Base-by-base conservation (phyloP, 2,113 vertebrate genomes). In the Xiphophorus hellerii region DNA sequence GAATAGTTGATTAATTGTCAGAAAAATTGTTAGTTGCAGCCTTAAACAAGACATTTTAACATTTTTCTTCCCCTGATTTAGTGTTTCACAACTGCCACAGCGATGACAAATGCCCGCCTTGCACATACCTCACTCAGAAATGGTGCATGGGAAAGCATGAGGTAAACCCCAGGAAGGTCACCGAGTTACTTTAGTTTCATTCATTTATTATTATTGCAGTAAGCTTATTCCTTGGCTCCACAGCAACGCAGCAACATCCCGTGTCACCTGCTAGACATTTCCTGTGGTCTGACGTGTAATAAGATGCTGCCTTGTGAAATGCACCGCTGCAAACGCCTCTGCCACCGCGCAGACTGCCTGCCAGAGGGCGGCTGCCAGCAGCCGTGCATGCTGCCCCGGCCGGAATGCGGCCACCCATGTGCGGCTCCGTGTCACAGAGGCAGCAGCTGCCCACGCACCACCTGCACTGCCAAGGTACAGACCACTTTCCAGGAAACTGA, bases 91-190 rank as follows among this genome's bases (percentile, higher is more conserved):
- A 96, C 78, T 99, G 98, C 93, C 98, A 99, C 30, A 97, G 92
- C 71, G 98, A 99, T 44, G 97, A 99, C 80, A 98, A 95, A 82
- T 99, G 98, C 81, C 98, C 98, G 7, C 98, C 98, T 1, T 99
- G 98, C 94, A 99, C 98, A 6, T 97, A 97, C 85, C 96, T 99
- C 58, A 97, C 95, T 77, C 95, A 98, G 92, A 99, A 98, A 66
- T 99, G 97, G 98, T 99, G 98, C 90, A 99, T 99, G 97, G 98
- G 98, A 72, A 97, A 96, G 69, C 98, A 99, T 15, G 98, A 99
- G 95, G 98, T 99, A 95, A 96, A 27, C 28, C 2, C 27, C 63
- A 33, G 37, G 11, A 0, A 82, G 42, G 11, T 30, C 3, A 3
- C 9, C 2, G 0, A 54, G 17, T 72, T 0, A 0, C 58, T 71